Evolutionary conservation across 2,888 invertebrate species (phyloP), one percentile per base, ranked within the genome.

Genomic region (Cryptocheilus praepositus): DNA sequence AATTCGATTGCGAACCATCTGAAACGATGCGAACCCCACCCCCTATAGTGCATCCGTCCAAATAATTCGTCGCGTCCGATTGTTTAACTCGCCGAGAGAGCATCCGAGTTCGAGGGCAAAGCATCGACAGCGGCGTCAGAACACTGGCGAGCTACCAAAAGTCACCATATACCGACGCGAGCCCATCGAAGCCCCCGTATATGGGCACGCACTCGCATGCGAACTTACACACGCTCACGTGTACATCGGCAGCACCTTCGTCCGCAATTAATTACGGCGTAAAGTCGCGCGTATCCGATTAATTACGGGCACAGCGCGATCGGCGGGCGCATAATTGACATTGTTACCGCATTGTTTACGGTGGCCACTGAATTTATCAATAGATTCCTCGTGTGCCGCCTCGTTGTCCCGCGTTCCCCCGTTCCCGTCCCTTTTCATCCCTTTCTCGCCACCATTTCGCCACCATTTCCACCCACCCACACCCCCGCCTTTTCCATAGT

Each of bases 281-380:
- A 71, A 67, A 70, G 70, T 71, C 64, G 66, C 58, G 69, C 58
- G 43, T 71, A 71, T 54, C 77, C 79, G 77, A 80, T 81, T 79
- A 82, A 82, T 81, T 79, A 78, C 81, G 71, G 68, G 74, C 74
- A 58, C 44, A 64, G 73, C 75, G 77, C 81, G 78, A 81, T 79
- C 81, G 82, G 70, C 75, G 76, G 68, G 75, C 83, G 81, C 83
- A 84, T 86, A 85, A 86, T 86, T 83, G 85, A 84, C 86, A 87
- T 87, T 87, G 86, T 86, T 86, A 81, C 76, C 74, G 81, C 84
- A 85, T 86, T 86, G 86, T 85, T 85, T 77, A 78, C 83, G 76
- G 70, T 72, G 70, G 74, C 81, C 81, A 81, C 77, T 81, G 83
- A 85, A 85, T 85, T 85, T 83, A 85, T 86, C 85, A 84, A 85